Base-by-base conservation (phyloP, 2,888 invertebrate species). In the Doris montereyensis region DNA sequence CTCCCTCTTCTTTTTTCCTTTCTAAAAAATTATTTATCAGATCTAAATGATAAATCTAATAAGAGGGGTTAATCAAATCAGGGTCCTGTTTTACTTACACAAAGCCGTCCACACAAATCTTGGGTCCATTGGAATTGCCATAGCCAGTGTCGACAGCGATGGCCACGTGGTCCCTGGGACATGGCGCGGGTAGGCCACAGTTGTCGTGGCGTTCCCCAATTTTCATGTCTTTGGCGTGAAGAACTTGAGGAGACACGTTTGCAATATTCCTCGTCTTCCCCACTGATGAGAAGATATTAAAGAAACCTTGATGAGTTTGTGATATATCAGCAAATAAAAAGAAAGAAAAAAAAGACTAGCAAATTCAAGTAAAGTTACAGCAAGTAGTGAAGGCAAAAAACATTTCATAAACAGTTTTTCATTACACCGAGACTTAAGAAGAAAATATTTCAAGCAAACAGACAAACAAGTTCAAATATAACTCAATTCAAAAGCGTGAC, bases 21-120 rank as follows among this genome's bases (percentile, higher is more conserved):
- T 10, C n/a, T 65, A 10, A 13, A 65, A 0, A 28, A 70, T 30
- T n/a, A 1, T n/a, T 8, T 24, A 30, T 58, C 1, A 58, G 58
- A 13, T 62, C 5, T 62, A 30, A 76, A 4, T 5, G 17, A 74
- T 21, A 52, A n/a, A 52, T 5, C 10, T 34, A 60, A 17, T 30
- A n/a, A 28, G 17, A 62, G 24, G 65, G 5, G 8, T 2, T 32
- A n/a, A n/a, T n/a, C n/a, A n/a, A n/a, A 60, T 17, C 2, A 76
- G 4, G 28, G 5, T n/a, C n/a, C n/a, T n/a, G n/a, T 0, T 1
- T 17, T 57, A 89, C 92, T 89, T 86, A 93, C 93, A 93, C 92
- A 87, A 92, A 90, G 21, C 93, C 93, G 82, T 90, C 90, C 41
- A 93, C 90, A 86, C 93, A 93, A 68, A 93, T 91, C 83, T 91